Evolutionary conservation across 1,140 invertebrate genomes (phyloP), one percentile per base, ranked within the genome.

Genomic region (Phortica variegata): DNA sequence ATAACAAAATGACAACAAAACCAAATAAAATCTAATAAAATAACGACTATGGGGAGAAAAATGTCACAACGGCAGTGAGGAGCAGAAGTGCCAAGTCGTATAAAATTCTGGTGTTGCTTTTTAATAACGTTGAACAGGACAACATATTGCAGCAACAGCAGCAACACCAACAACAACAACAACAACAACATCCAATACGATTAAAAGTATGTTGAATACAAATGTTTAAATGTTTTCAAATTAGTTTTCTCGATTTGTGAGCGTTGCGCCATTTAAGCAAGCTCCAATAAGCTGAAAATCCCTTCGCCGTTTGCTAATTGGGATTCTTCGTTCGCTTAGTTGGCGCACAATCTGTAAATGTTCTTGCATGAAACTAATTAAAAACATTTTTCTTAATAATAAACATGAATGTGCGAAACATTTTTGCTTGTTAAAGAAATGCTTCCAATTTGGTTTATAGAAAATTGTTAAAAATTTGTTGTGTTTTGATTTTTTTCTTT

Each of bases 141-240:
- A 56, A 39, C 52, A 52, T 26, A 26, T 26, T 26, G 23, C 57
- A 60, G 52, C 47, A 56, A 60, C 48, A 48, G 26, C 40, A 29
- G 13, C 45, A 37, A 21, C 31, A 37, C 4, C 16, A 45, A 4
- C 10, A 51, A 50, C 43, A 51, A 31, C 15, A 51, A 19, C 34
- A 40, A 29, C 43, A 38, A 21, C 51, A 49, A 43, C 40, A n/a
- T 31, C 31, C 7, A 31, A 18, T 44, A 46, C 34, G 39, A 61
- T 7, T 29, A 40, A 18, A 4, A 15, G 42, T 45, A 41, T 47
- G 49, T 42, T 34, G 21, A 56, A 49, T 68, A 66, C 63, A 68
- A 63, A 63, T 68, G 63, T 63, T 68, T 63, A 68, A 66, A 68
- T 68, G 57, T 63, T 68, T 68, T 53, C n/a, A 68, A 68, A 68